Base-by-base conservation (phyloP, 23 tunicate species). In the Styela plicata region DNA sequence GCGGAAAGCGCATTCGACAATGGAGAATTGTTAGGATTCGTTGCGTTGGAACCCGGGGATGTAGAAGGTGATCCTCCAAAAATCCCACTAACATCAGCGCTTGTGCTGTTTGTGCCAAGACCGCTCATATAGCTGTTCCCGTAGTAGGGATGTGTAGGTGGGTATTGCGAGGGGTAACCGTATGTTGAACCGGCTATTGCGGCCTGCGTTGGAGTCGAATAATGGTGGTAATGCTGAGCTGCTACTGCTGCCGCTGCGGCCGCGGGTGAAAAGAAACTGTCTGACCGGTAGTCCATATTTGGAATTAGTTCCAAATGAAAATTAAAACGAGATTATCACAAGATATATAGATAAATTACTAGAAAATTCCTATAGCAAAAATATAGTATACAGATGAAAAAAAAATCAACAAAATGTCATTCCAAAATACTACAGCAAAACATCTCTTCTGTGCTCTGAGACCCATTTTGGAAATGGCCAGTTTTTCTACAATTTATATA, bases 201-300 rank as follows among this genome's bases (percentile, higher is more conserved):
- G 25, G 80, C 69, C 24, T 82, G 53, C 25, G 80, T 71, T 34
- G 85, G 97, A 34, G 64, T 78, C 34, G 84, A 61, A 52, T 86
- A 83, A 33, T 82, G 86, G 34, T 90, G 76, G 29, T 74, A 83
- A 33, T 79, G 94, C 25, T 80, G 90, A 57, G 90, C 90, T 19
- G 90, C 89, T 1, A 83, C 86, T 1, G 90, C 97, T 24, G 97
- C 90, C 1, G 97, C 97, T 32, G 97, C 97, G 3, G 96, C 96
- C 29, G 96, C 96, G 1, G 90, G 87, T 21, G 89, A 80, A 26
- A 86, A 83, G 44, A 86, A 83, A 35, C 74, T 82, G 36, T 91
- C 97, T 21, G 97, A 63, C 33, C 97, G 76, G 74, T 91, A 91
- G 52, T 91, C 97, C 97, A 91, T 91, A 0, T 62, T 69, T 20